phyloP scores from a whole-genome alignment of 1,140 invertebrate genomes.

The Mylabris phalerata region DNA sequence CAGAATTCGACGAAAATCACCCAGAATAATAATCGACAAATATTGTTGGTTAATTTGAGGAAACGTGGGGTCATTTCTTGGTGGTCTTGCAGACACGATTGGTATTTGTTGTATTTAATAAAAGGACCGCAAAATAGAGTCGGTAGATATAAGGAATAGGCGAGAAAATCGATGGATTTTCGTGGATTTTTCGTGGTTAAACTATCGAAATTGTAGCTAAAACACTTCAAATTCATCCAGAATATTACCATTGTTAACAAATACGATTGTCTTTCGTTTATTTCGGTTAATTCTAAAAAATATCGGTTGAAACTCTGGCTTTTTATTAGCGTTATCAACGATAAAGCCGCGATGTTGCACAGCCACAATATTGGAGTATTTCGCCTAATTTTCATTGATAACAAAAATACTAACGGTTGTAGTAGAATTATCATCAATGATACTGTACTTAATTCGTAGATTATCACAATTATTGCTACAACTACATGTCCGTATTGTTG shows the following conservation, averaged over 20 bases:
- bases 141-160: conserved; percentile 77
- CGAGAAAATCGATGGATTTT: conserved; percentile 46
- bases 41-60: conserved; percentile 34
- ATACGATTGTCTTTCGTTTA: conserved; percentile 24
- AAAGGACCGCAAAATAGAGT: conserved; percentile 71
- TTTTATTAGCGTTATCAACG: conserved; percentile 26
- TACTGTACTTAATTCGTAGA: conserved; percentile 16
- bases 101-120: conserved; percentile 55
- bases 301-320: conserved; percentile 10
- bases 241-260: conserved; percentile 28
- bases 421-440: conserved; percentile 21
- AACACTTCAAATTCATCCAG: conserved; percentile 38
- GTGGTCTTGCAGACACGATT: conserved; percentile 20
- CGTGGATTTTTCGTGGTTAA: conserved; percentile 6
- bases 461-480: conserved; percentile 20
- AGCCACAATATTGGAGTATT: conserved; percentile 25
- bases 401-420: conserved; percentile 31
- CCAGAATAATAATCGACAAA: conserved; percentile 65
- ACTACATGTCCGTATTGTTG: conserved; percentile 23
- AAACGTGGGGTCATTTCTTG: not conserved
- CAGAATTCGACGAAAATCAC: conserved; percentile 60
- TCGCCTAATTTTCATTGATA: conserved; percentile 6
- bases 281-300: conserved; percentile 12
- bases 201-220: conserved; percentile 32
- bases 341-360: conserved; percentile 18